Evolutionary conservation across 35 echinoderm and acorn worm species (phyloP).

Genomic region (Eucidaris tribuloides): DNA sequence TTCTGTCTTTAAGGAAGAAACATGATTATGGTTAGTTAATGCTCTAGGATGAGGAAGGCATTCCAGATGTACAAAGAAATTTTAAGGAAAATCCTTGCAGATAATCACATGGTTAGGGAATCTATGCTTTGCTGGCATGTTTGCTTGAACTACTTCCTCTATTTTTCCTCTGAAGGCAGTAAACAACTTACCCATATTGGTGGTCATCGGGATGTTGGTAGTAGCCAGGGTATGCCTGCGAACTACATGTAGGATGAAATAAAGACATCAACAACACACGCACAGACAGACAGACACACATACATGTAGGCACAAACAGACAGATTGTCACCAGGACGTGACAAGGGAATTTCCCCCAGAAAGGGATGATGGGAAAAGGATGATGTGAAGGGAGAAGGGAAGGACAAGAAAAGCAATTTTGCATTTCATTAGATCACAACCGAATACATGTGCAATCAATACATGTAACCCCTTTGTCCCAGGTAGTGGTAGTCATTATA

Average conservation of each 20-base stretch:
- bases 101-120: too few species aligned
- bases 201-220: conserved; percentile 15
- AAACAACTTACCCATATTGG: conserved; percentile 10
- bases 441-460: too few species aligned
- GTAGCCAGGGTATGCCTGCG: conserved; percentile 2
- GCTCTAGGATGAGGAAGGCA: too few species aligned
- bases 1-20: too few species aligned
- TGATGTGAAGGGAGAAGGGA: neutral
- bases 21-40: too few species aligned
- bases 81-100: too few species aligned
- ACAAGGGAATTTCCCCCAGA: neutral
- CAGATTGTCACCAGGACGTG: neutral
- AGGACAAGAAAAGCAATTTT: neutral
- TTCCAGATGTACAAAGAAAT: too few species aligned
- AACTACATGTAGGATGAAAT: neutral
- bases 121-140: too few species aligned
- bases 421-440: too few species aligned
- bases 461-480: too few species aligned
- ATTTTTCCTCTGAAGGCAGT: neutral
- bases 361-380: neutral
- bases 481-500: too few species aligned
- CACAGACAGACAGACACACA: conserved; percentile 11
- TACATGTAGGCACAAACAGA: neutral
- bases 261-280: conserved; percentile 9
- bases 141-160: too few species aligned